A percentile compares a stretch with the other conserved stretches of the same genome.
Conservation (phyloP, 2,888 invertebrate species). For the Calameuta pallipes region DNA sequence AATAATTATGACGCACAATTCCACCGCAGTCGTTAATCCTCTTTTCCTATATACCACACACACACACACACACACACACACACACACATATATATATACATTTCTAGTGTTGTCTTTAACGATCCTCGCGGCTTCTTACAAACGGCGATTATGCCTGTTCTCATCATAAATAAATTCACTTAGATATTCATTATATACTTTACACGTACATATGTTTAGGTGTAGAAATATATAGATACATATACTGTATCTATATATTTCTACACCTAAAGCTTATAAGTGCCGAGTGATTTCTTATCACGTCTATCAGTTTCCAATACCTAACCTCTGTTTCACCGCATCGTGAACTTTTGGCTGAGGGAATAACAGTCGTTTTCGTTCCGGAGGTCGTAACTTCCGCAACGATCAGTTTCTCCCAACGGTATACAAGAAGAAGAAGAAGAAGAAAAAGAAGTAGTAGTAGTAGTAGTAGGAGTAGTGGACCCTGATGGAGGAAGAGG, state of each 20-base stretch:
- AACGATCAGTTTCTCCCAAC: neutral
- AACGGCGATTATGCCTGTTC: neutral
- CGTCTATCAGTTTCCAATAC: neutral
- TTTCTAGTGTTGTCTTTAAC: neutral
- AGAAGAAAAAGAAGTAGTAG: neutral
- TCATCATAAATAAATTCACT: neutral
- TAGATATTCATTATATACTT: neutral
- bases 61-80: neutral
- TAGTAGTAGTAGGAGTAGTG: neutral
- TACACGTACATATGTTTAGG: neutral
- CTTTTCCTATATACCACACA: neutral
- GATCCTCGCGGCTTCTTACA: neutral
- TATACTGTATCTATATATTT: neutral
- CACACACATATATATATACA: neutral
- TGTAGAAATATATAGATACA: too few species aligned
- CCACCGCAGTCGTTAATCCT: neutral
- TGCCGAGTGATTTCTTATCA: neutral
- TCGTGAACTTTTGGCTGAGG: neutral
- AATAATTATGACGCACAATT: conserved; percentile 27
- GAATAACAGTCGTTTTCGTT: neutral
- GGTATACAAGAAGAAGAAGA: neutral
- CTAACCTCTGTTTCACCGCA: neutral
- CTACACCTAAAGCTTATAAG: neutral
- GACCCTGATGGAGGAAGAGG: neutral
- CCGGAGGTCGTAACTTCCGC: neutral